A percentile compares a stretch with the other conserved stretches of the same genome.
phyloP scores from a whole-genome alignment of 2,113 vertebrate species.

The Mugil cephalus region DNA sequence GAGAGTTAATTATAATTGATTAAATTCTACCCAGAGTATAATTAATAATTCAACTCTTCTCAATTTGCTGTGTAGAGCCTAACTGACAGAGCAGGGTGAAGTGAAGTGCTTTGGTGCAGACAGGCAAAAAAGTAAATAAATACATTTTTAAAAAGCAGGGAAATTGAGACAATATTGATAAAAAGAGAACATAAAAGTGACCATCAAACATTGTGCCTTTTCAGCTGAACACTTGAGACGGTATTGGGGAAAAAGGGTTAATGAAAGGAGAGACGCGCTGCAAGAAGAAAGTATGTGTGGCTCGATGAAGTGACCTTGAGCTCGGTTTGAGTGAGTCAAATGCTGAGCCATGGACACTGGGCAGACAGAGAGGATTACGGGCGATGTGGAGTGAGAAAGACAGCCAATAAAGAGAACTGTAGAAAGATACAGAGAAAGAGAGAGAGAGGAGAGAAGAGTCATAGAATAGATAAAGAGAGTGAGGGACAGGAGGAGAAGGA shows the following conservation, averaged over 20 bases:
- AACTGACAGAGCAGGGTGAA: background rate
- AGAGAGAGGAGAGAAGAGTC: no score
- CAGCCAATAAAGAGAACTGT: constrained; percentile 31
- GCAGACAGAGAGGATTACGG: constrained; percentile 67
- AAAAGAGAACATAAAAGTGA: constrained; percentile 5
- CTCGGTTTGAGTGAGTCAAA: constrained; percentile 44
- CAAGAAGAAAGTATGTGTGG: constrained; percentile 16
- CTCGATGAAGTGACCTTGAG: constrained; percentile 66
- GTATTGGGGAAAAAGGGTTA: background rate
- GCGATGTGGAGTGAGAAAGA: constrained; percentile 43
- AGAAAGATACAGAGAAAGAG: constrained; percentile 8
- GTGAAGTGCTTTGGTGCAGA: constrained; percentile 7
- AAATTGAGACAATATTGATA: constrained; percentile 5
- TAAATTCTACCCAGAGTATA: no score
- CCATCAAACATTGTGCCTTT: background rate
- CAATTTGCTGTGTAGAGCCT: no score
- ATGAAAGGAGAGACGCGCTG: constrained; percentile 17
- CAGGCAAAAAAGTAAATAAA: background rate
- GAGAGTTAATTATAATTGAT: no score
- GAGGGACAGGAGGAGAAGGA: background rate
- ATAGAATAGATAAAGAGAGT: background rate
- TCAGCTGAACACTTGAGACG: constrained; percentile 13
- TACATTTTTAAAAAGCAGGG: background rate
- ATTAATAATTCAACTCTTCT: no score
- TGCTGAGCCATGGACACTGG: constrained; percentile 39